Conservation (phyloP, 2,113 vertebrate genomes). For the Entelurus aequoreus region DNA sequence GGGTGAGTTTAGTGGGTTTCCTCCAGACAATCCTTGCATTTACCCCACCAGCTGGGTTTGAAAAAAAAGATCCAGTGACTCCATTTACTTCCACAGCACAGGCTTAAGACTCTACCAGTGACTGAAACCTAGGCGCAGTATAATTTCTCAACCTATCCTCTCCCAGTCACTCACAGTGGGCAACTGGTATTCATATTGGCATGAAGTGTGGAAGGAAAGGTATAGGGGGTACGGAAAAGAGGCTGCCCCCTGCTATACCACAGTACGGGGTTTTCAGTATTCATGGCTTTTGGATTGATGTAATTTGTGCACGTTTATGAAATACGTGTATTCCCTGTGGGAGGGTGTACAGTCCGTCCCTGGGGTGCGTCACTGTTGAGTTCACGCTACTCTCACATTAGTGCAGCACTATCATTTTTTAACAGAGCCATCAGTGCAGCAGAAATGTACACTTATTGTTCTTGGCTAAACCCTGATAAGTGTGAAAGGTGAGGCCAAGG, state of each 20-base stretch:
- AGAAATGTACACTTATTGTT: slow-evolving; percentile 17
- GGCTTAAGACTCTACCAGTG: slow-evolving; percentile 48
- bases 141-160: slow-evolving; percentile 50
- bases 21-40: slow-evolving; percentile 37
- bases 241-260: slow-evolving; percentile 30
- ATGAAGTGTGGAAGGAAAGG: slow-evolving; percentile 18
- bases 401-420: background rate
- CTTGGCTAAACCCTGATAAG: background rate
- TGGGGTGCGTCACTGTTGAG: slow-evolving; percentile 5
- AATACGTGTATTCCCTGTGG: slow-evolving; percentile 35
- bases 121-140: slow-evolving; percentile 41
- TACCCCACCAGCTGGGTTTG: slow-evolving; percentile 64
- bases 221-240: slow-evolving; percentile 26
- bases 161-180: slow-evolving; percentile 40
- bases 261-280: slow-evolving; percentile 56
- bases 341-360: background rate
- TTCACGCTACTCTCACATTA: background rate
- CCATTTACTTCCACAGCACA: slow-evolving; percentile 56
- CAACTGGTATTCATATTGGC: slow-evolving; percentile 39
- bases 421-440: background rate
- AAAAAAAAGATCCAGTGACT: slow-evolving; percentile 63
- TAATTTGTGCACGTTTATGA: slow-evolving; percentile 58
- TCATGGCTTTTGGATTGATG: slow-evolving; percentile 64
- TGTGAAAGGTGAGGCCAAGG: slow-evolving; percentile 60
- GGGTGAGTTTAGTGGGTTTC: slow-evolving; percentile 50